Evolutionary conservation across 1,140 invertebrate genomes (phyloP), one percentile per base, ranked within the genome.

Genomic region (Diabrotica virgifera): DNA sequence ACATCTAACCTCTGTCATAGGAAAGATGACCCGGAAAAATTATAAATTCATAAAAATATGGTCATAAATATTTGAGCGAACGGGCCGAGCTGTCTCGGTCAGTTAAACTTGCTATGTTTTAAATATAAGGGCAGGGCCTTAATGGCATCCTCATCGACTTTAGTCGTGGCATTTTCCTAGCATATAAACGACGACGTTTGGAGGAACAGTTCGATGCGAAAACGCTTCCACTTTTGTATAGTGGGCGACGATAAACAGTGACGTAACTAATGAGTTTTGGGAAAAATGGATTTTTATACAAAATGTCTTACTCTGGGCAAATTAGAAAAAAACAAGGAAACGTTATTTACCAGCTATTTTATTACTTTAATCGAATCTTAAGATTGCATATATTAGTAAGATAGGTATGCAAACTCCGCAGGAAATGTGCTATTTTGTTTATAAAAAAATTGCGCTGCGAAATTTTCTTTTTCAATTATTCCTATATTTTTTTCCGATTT

Each of bases 11-110:
- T 36, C 36, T 36, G 12, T 12, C 36, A 59, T 12, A 9, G 24
- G 5, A 37, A 58, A 57, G 54, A 51, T 50, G 62, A 56, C 62
- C 62, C 40, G 50, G 38, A 63, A 63, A 63, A 63, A 63, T 63
- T 62, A 62, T 62, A 63, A 52, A 57, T 63, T 63, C 38, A 63
- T 57, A 63, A 63, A 63, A 63, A 63, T 63, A 63, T 56, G 40
- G 53, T 37, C 62, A 63, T 63, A 63, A 63, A 63, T 63, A 63
- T 58, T 56, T 35, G 37, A 51, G 40, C 8, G 37, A 58, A 52
- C 62, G n/a, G 55, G 13, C 38, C 14, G 36, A 63, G 37, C 54
- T 63, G 62, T 63, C 62, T 46, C 62, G 62, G 62, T 63, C 62
- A 63, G 62, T 57, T 63, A 36, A 63, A 57, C 62, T 58, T 50